Evolutionary conservation across 2,797 vertebrate species (phyloP).

Genomic region (Sebastes alutus): DNA sequence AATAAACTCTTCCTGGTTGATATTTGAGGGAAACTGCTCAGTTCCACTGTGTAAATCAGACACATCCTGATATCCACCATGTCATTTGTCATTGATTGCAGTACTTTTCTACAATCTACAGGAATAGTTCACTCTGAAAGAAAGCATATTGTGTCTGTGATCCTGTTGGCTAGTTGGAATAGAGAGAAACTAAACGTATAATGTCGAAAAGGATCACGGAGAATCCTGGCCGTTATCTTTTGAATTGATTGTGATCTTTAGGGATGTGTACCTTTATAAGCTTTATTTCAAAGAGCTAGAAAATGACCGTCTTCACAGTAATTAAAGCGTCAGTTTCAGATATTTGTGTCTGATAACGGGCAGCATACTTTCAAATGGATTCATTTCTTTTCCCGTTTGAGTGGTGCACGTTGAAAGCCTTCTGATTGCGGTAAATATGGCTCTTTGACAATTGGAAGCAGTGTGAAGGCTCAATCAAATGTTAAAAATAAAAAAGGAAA

Average conservation of each 20-base stretch:
- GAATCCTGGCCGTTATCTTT: neutral
- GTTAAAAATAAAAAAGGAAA: neutral
- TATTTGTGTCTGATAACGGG: neutral
- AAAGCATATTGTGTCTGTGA: neutral
- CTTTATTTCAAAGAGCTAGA: neutral
- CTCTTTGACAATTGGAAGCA: neutral
- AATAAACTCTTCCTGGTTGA: neutral
- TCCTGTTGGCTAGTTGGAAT: neutral
- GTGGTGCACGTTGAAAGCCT: neutral
- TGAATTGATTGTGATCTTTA: neutral
- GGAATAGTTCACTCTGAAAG: neutral
- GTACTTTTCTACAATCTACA: neutral
- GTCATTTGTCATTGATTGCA: neutral
- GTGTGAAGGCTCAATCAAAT: neutral
- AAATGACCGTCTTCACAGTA: neutral
- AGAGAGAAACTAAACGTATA: neutral
- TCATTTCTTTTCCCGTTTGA: neutral
- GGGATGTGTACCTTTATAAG: neutral
- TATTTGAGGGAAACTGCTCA: neutral
- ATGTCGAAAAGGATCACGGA: neutral
- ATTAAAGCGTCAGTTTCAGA: neutral
- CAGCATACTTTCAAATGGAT: neutral
- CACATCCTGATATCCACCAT: neutral
- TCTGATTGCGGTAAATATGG: neutral
- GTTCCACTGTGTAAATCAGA: neutral